Base-by-base conservation (phyloP, 2,113 vertebrate genomes). In the Rhadina sibilatrix region DNA sequence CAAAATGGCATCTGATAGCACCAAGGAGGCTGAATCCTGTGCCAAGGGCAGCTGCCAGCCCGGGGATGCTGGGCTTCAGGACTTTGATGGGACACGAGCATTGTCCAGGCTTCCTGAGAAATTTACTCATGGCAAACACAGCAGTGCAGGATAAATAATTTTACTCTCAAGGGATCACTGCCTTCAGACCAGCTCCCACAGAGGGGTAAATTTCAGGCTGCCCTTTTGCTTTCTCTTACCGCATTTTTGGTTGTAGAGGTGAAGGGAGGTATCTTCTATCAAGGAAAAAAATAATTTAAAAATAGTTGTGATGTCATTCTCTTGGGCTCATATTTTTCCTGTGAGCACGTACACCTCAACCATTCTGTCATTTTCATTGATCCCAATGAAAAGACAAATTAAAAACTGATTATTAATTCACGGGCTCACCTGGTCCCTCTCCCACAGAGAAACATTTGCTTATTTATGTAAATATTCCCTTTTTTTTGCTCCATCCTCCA, bases 391-490 rank as follows among this genome's bases (percentile, higher is more conserved):
- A 92, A 64, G 68, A 93, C 64, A 94, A 96, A 96, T 96, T 96
- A 96, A 97, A 93, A 96, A 81, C 92, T 71, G 79, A 65, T 89
- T 44, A 68, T 85, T 95, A 96, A 96, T 94, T 93, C 75, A 87
- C 50, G 38, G 76, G 46, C 33, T 93, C 66, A 76, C 19, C 85
- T 17, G 13, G 30, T 22, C 66, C 46, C 78, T 72, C 54, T 94
- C 70, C 33, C 46, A 69, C 33, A 66, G 5, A 68, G 35, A 70
- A 90, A 47, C 18, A 70, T 2, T 47, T 31, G 23, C 22, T 94
- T 94, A 80, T 90, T 93, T 95, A 85, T 77, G 24, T 80, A 90
- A 85, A 80, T 83, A 90, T 16, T 16, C 85, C 54, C 60, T 33
- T 5, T 33, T 80, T 61, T 40, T 56, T 74, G 6, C 42, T 87